Evolutionary conservation across 2,797 vertebrate genomes (phyloP), one percentile per base, ranked within the genome.

Genomic region (Chelidonichthys spinosus): DNA sequence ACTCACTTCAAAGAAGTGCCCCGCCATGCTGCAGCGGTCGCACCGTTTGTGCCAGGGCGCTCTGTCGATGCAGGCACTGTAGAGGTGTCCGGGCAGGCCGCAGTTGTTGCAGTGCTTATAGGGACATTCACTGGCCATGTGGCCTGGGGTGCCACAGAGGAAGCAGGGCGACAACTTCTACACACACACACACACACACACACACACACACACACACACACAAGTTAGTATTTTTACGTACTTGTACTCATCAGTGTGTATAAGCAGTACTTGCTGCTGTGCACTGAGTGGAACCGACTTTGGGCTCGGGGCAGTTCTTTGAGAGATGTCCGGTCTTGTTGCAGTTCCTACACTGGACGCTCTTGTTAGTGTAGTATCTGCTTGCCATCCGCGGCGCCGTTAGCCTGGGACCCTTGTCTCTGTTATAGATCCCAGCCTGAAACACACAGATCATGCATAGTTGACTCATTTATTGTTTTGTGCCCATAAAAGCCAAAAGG

Each of bases 1-100:
- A 97, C 97, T 98, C 90, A 99, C 97, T 7, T 98, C 96, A 72
- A 91, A 90, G 54, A 95, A 96, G 92, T 99, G 98, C 3, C 97
- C 97, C 15, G 68, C 95, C 96, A 97, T 96, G 76, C 82, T 76
- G 73, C 98, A 99, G 78, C 97, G 96, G 60, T 94, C 92, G 88
- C 98, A 99, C 25, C 90, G 87, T 25, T 96, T 97, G 74, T 93
- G 89, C 96, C 96, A 97, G 35, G 93, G 95, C n/a, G 91, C 55
- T 76, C 76, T 94, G 85, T 97, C 96, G 7, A 85, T 85, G 87
- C 97, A 99, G 17, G 94, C 93, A n/a, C 79, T 81, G 68, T 81
- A 92, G 7, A 76, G 82, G 91, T 97, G 96, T 25, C 96, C 96
- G 0, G 98, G 97, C 85, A 96, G 91, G 40, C 84, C 94, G 72